Evolutionary conservation across 2,888 invertebrate genomes (phyloP), one percentile per base, ranked within the genome.

Genomic region (Muschampia staudingeri): DNA sequence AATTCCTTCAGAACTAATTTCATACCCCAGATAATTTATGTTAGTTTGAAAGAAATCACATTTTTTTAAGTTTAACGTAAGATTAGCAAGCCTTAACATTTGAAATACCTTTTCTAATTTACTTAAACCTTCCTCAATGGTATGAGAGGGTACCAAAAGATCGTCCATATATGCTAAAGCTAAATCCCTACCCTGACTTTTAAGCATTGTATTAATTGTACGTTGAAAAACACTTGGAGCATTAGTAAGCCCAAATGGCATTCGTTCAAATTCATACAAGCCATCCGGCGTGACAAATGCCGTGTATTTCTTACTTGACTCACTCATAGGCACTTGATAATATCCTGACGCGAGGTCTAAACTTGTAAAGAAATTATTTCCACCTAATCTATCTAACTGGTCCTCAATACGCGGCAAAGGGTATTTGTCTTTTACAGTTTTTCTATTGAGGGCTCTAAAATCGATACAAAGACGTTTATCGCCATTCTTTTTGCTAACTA

Each of bases 381-480:
- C 70, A 14, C 70, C 70, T 14, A 70, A 34, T 40, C 40, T 11
- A n/a, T 70, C 70, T 5, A 70, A 19, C 19, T 70, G 34, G 42
- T 70, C 70, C 12, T 70, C 70, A 19, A 70, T 70, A 9, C 70
- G n/a, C 37, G 70, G 70, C 11, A 70, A 19, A 11, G 70, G 70
- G 16, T 70, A 42, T 70, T 19, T 70, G 14, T 48, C 48, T 14
- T 70, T 75, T 37, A 90, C 65, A 0, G 89, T 90, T 81, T 79
- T 87, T 19, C 56, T 73, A 76, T 84, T 84, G 7, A 82, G 30
- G 1, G 82, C 80, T 9, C 80, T 42, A 56, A 78, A 82, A 48
- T 90, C 89, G 6, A 89, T 71, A 48, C 78, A 69, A 80, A 48
- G 48, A 14, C 48, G 48, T 48, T 48, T 48, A 14, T 48, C 48